Conservation (phyloP, 1,140 invertebrate genomes). For the Drosophila eugracilis region DNA sequence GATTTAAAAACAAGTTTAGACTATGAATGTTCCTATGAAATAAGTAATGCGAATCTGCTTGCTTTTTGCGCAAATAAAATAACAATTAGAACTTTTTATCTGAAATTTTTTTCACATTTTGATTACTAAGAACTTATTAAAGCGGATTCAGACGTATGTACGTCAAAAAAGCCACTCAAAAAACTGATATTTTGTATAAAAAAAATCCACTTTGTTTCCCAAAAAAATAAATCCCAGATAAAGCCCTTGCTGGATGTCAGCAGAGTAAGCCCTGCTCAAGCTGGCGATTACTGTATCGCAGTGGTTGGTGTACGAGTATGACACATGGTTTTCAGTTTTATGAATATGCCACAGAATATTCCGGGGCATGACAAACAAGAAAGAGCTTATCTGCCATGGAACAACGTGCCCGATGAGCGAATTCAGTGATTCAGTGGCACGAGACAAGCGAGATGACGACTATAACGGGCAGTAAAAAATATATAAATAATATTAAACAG, state of each 20-base stretch:
- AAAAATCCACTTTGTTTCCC: background rate
- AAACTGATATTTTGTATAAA: background rate
- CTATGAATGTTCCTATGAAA: too few relatives aligned
- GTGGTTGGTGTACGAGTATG: background rate
- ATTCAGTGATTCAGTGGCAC: constrained; percentile 53
- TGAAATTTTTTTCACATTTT: background rate
- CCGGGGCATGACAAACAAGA: constrained; percentile 35
- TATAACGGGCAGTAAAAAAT: background rate
- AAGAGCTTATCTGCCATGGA: constrained; percentile 35
- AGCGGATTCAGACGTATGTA: background rate
- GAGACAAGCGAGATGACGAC: constrained; percentile 18
- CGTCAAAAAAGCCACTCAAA: background rate
- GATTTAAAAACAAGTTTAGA: too few relatives aligned
- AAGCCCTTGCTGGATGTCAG: background rate
- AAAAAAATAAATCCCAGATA: background rate
- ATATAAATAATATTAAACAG: background rate
- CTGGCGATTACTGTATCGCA: constrained; percentile 18
- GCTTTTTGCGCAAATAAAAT: background rate
- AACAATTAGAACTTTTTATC: background rate
- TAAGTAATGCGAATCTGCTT: too few relatives aligned
- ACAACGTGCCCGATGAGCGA: constrained; percentile 39
- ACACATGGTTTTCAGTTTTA: constrained; percentile 34
- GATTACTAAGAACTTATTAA: background rate
- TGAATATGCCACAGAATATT: constrained; percentile 40
- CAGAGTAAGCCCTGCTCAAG: constrained; percentile 24